Base-by-base conservation (phyloP, 2,113 vertebrate species). In the Engystomops pustulosus region DNA sequence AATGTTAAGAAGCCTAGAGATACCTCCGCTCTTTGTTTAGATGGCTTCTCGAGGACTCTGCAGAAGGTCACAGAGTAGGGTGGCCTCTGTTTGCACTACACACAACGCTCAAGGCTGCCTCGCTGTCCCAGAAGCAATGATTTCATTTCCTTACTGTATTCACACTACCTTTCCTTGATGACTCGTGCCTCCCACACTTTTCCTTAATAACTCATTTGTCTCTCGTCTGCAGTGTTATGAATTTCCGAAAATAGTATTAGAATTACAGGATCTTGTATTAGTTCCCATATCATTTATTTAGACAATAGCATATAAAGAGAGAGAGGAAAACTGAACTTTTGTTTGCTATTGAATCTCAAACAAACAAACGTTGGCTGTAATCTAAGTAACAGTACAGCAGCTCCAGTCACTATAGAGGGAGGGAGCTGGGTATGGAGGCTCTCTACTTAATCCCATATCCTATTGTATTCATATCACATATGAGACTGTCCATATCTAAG, bases 171-270 rank as follows among this genome's bases (percentile, higher is more conserved):
- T 84, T 84, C 83, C 83, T 84, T 84, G 74, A 84, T 79, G 83
- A 84, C 83, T 84, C 83, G 83, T 84, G 83, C 83, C 83, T 84
- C 83, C 83, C 74, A 84, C 83, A 84, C 83, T 84, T 84, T 84
- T 84, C 83, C 83, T 84, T 79, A 84, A 83, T 76, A 83, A 84
- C 62, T 84, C 83, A 79, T 70, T 70, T 84, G 83, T 78, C 83
- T 77, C 83, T 84, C 47, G 9, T 70, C 76, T 51, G 17, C 41
- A 77, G 44, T 18, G 15, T 47, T 79, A 70, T 69, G 75, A 69
- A 84, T 84, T 84, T 84, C 83, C 75, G 55, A 77, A 84, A 84
- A 84, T 84, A 84, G 72, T 75, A 84, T 76, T 84, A 84, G 72
- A 84, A 77, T 84, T 38, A 67, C 81, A 84, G 72, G 58, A 77